Percentiles rank a stretch among this genome's conserved stretches.
These are phyloP conservation scores for Cebidichthys violaceus DNA, from an alignment of 2,113 vertebrate species.

Conservation along the genomic window DNA sequence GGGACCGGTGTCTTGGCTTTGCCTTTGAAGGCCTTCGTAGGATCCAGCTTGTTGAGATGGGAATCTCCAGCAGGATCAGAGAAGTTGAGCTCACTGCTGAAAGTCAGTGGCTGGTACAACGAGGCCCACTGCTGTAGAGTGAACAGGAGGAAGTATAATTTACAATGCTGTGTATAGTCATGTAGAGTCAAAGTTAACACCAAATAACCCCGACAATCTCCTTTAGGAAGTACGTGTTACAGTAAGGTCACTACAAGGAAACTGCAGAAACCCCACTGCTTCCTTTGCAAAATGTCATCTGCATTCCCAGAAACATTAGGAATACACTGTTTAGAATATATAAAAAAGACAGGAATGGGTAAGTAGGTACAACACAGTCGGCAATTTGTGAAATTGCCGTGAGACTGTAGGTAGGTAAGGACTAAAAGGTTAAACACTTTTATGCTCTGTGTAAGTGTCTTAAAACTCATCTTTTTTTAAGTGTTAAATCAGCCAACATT, in stretches of 20 bases:
- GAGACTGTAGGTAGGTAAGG: neutral
- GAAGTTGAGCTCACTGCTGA: constrained; percentile 80
- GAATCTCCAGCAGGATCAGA: constrained; percentile 82
- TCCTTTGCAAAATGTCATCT: neutral
- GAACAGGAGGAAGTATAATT: constrained; percentile 20
- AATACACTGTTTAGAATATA: neutral
- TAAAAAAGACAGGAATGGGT: neutral
- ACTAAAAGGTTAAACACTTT: neutral
- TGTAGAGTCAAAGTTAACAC: neutral
- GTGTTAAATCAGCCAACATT: constrained; percentile 20
- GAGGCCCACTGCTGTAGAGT: constrained; percentile 95
- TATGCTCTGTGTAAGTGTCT: neutral
- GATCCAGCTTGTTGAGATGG: constrained; percentile 93
- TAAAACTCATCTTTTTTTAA: constrained; percentile 1
- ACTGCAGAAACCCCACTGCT: neutral
- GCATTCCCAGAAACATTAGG: neutral
- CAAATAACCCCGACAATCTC: neutral
- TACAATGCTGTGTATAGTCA: neutral
- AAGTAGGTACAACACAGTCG: too few relatives aligned
- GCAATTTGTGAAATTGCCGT: too few relatives aligned
- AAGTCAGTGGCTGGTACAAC: constrained; percentile 93
- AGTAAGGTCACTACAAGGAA: neutral
- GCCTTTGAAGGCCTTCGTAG: constrained; percentile 90
- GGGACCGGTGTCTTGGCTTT: constrained; percentile 88
- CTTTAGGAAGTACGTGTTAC: neutral